Evolutionary conservation across 2,888 invertebrate species (phyloP), one percentile per base, ranked within the genome.

Genomic region (Chymomyza fuscimana): DNA sequence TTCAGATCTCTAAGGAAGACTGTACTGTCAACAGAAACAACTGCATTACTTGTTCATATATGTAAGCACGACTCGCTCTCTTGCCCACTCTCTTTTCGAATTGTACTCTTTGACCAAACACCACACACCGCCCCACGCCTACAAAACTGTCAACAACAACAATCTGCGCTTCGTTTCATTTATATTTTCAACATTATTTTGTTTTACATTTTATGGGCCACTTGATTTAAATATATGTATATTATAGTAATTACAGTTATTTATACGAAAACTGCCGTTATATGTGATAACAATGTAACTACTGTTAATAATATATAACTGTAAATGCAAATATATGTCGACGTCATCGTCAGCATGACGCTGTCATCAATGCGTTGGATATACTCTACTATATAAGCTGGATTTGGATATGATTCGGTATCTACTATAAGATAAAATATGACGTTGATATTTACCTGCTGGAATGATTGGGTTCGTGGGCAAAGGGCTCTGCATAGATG

Each of bases 401-500:
- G 5, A 65, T 63, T 36, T 67, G 15, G 32, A 25, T 25, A 25
- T 25, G 25, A 0, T 25, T 3, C 25, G 25, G 25, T 25, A 25
- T 25, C 25, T 25, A 19, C 32, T 32, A 32, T 4, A 32, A 32
- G 5, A 32, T 32, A 25, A 25, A 25, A 25, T 10, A 46, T 46
- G 50, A 12, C 6, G 16, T 4, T 40, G 22, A 25, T 77, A 86
- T 84, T 91, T 92, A 92, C 92, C 92, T 92, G 91, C 89, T 92
- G 72, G 91, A 89, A 87, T 92, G 91, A 78, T 91, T 92, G 77
- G 92, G 91, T 82, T 92, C 92, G 82, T 92, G 91, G 84, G 92
- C 91, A 89, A 92, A 92, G 79, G 92, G 92, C 77, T 92, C 92
- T 65, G 92, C 92, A 82, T 92, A 92, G 71, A 92, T 92, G 82